Conservation (phyloP, 2,797 vertebrate species). For the Aldrovandia affinis region DNA sequence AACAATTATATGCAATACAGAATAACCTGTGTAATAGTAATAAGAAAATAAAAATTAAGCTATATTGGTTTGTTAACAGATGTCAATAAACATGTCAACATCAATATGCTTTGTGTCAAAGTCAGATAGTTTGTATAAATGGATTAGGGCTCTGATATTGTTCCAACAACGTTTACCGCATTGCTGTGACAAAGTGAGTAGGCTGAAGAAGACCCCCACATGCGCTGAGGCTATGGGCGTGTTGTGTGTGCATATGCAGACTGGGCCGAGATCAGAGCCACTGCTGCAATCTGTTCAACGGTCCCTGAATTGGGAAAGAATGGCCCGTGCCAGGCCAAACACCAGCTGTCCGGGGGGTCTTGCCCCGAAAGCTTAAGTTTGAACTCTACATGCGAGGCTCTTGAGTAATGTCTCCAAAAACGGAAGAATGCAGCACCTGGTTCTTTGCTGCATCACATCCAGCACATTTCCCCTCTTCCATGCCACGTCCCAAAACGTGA, state of each 20-base stretch:
- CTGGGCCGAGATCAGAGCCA: constrained; percentile 33
- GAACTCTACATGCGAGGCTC: background rate
- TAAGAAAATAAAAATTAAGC: no score
- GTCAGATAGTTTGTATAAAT: background rate
- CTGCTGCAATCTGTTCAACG: constrained; percentile 42
- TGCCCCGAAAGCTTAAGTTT: background rate
- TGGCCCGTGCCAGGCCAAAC: constrained; percentile 6
- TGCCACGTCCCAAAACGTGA: background rate
- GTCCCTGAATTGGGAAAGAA: constrained; percentile 29
- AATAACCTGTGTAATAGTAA: no score
- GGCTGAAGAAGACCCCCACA: background rate
- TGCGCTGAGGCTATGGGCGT: constrained; percentile 11
- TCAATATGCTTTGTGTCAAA: background rate
- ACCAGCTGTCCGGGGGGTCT: constrained; percentile 33
- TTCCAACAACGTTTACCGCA: background rate
- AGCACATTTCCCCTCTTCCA: background rate
- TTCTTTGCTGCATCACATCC: constrained; percentile 11
- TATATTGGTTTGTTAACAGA: no score
- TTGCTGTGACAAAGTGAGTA: background rate
- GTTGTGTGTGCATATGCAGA: constrained; percentile 13
- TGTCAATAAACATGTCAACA: no score
- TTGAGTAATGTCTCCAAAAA: background rate
- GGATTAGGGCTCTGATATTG: background rate
- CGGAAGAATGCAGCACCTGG: constrained; percentile 4
- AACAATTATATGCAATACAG: no score